Evolutionary conservation across 2,113 vertebrate genomes (phyloP), one percentile per base, ranked within the genome.

Genomic region (Lycaon pictus): DNA sequence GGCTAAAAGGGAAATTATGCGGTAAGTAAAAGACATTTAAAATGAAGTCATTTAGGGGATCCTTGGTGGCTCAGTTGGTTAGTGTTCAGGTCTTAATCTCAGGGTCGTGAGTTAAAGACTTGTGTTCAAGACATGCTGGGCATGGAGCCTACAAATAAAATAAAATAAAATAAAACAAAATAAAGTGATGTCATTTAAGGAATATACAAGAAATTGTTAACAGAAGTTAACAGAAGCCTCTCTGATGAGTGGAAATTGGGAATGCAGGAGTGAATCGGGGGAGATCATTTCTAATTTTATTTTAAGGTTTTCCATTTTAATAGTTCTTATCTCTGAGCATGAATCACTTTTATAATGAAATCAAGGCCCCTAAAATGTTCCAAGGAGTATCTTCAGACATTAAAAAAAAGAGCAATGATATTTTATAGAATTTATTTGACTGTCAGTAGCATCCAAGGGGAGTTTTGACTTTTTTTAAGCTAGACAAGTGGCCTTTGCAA

Each of bases 321-420:
- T 51, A 32, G 20, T 79, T 84, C 94, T 87, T 84, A 84, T 48
- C 23, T 95, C 20, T 83, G 79, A 37, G 15, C 23, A 95, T 77
- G 29, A 89, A 29, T 56, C 83, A 76, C 35, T 76, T 93, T 71
- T 93, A 88, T 29, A 93, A 74, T 88, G 27, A 88, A 91, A 71
- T 37, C 17, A 83, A 97, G 94, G n/a, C 16, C 25, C 27, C n/a
- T 16, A 7, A 71, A 90, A 83, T 94, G 11, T 60, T 60, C 25
- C 27, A 84, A 90, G 23, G n/a, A 72, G 16, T 90, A 80, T 65
- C 12, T 83, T 27, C 56, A 62, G 5, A 77, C 1, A 87, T 71
- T 53, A 53, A 2, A 16, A 88, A 55, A 48, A 55, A 23, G 20
- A 51, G 0, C 5, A 69, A 2, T 93, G 2, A 4, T 86, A 25